A percentile compares a stretch with the other conserved stretches of the same genome.
Conservation (phyloP, 2,888 invertebrate species). For the Artemia sp. region DNA sequence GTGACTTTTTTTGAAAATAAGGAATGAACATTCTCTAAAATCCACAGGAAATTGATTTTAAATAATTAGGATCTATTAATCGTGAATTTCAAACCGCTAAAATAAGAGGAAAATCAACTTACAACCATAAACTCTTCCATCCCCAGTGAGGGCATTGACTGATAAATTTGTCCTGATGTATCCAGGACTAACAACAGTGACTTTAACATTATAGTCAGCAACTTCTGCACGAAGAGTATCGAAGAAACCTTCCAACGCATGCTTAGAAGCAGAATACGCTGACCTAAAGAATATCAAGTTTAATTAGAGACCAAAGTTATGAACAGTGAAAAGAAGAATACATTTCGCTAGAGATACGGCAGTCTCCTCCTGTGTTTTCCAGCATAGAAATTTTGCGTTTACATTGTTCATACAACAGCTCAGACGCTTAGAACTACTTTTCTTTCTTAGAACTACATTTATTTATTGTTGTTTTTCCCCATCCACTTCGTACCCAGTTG, state of each 20-base stretch:
- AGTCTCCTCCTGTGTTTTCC: too few relatives aligned
- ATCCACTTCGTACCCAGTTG: too few relatives aligned
- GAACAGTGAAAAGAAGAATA: background rate
- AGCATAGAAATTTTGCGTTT: too few relatives aligned
- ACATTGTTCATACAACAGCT: too few relatives aligned
- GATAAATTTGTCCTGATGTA: constrained; percentile 83
- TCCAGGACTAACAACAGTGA: constrained; percentile 74
- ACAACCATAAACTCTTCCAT: constrained; percentile 63
- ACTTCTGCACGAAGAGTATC: constrained; percentile 80
- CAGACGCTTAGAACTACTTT: too few relatives aligned
- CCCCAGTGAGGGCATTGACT: constrained; percentile 67
- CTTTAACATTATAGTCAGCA: constrained; percentile 50
- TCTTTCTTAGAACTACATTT: too few relatives aligned
- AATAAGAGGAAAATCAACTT: constrained; percentile 26
- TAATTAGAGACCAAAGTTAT: constrained; percentile 20
- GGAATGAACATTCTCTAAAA: too few relatives aligned
- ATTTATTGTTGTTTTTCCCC: too few relatives aligned
- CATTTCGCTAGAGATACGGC: background rate
- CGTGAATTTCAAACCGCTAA: too few relatives aligned
- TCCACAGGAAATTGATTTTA: too few relatives aligned
- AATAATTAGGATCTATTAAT: too few relatives aligned
- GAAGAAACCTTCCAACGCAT: constrained; percentile 82
- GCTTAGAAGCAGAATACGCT: constrained; percentile 80
- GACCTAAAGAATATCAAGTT: constrained; percentile 39
- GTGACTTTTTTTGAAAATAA: too few relatives aligned